phyloP scores from a whole-genome alignment of 2,797 vertebrate species.

The Artibeus jamaicensis region DNA sequence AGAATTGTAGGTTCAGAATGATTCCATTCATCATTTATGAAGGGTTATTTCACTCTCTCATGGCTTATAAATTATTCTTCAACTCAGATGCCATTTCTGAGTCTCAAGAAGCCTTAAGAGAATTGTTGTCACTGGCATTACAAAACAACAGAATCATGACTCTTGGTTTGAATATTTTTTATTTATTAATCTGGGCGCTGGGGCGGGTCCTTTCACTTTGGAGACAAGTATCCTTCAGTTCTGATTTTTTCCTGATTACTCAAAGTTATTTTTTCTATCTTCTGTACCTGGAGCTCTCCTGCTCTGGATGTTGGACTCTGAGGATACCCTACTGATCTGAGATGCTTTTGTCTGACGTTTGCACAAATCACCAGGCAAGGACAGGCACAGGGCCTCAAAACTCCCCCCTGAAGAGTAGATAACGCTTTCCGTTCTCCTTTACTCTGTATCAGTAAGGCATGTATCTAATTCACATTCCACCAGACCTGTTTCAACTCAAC shows the following conservation, averaged over 20 bases:
- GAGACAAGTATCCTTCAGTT: neutral
- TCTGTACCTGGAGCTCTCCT: neutral
- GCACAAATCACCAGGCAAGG: neutral
- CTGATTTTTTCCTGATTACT: neutral
- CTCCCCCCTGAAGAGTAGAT: neutral
- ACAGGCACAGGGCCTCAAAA: neutral
- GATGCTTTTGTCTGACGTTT: neutral
- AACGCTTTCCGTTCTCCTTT: neutral
- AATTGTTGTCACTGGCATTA: neutral
- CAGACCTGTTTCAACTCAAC: neutral
- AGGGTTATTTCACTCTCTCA: neutral
- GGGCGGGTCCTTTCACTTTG: neutral
- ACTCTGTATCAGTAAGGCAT: neutral
- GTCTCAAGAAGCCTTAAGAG: neutral
- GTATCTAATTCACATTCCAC: neutral
- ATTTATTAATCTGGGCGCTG: neutral
- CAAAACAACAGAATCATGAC: neutral
- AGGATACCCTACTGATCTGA: neutral
- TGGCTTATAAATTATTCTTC: neutral
- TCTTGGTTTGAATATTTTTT: neutral
- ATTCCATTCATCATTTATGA: neutral
- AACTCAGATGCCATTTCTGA: neutral
- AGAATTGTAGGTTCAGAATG: neutral
- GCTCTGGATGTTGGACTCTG: neutral
- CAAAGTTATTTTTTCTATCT: neutral